phyloP scores from a whole-genome alignment of 2,888 invertebrate genomes.

The Tillus elongatus region DNA sequence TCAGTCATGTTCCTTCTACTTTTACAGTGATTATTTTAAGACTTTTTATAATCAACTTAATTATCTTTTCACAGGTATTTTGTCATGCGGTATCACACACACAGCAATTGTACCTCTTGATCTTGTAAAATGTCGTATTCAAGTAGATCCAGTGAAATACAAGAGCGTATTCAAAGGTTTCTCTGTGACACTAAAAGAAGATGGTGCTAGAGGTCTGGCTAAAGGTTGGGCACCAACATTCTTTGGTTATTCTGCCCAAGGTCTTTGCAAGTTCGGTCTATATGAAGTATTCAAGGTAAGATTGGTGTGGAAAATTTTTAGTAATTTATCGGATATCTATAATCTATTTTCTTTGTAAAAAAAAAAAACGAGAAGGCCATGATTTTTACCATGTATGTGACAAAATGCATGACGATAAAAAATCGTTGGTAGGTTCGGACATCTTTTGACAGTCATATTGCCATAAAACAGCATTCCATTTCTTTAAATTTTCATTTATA shows the following conservation, averaged over 20 bases:
- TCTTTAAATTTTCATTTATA: no score
- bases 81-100: slow-evolving; percentile 77
- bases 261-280: slow-evolving; percentile 95
- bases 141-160: slow-evolving; percentile 91
- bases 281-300: slow-evolving; percentile 67
- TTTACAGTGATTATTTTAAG: background rate
- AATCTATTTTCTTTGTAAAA: no score
- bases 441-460: no score
- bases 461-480: no score
- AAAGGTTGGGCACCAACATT: slow-evolving; percentile 98
- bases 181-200: slow-evolving; percentile 76
- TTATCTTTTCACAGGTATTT: slow-evolving; percentile 36
- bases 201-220: slow-evolving; percentile 74
- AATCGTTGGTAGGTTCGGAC: no score
- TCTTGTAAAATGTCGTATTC: slow-evolving; percentile 90
- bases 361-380: background rate
- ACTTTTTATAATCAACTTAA: no score
- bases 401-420: no score
- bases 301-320: background rate
- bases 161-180: slow-evolving; percentile 82
- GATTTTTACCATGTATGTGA: no score
- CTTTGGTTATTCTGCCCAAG: slow-evolving; percentile 91
- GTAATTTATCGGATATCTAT: no score
- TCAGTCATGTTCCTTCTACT: background rate
- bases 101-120: slow-evolving; percentile 93